Percentiles rank a stretch among this genome's conserved stretches.
phyloP scores from a whole-genome alignment of 2,888 invertebrate species.

The Carcina quercana region DNA sequence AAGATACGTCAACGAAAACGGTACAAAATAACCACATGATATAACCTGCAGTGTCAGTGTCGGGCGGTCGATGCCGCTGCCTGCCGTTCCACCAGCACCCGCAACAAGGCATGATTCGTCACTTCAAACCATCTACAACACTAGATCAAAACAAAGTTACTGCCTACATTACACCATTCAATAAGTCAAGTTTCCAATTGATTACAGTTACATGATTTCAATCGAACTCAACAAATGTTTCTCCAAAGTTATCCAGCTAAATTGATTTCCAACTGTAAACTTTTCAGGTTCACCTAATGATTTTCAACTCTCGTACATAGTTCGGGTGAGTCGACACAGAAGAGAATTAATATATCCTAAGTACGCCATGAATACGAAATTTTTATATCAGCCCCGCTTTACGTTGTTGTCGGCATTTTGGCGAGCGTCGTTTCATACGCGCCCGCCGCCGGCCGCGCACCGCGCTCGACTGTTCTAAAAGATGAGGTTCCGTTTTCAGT shows the following conservation, averaged over 20 bases:
- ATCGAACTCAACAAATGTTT: not conserved
- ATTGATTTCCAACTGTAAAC: no score
- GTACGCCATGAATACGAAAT: slow-evolving; percentile 12
- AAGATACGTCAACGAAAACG: no score
- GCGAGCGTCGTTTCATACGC: slow-evolving; percentile 22
- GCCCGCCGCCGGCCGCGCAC: slow-evolving; percentile 45
- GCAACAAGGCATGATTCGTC: slow-evolving; percentile 61
- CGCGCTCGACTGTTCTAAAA: slow-evolving; percentile 50
- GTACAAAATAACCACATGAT: no score
- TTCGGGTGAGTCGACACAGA: not conserved
- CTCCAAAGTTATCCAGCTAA: no score
- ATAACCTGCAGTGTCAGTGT: slow-evolving; percentile 49
- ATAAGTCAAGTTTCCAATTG: no score
- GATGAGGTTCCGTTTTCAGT: slow-evolving; percentile 42
- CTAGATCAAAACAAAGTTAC: no score
- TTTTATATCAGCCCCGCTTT: slow-evolving; percentile 23
- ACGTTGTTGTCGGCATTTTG: slow-evolving; percentile 25
- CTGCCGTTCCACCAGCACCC: slow-evolving; percentile 70
- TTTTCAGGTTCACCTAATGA: no score
- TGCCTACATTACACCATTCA: no score
- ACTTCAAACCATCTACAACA: no score
- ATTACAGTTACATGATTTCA: no score
- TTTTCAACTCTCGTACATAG: no score
- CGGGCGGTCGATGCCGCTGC: slow-evolving; percentile 65
- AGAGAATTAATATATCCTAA: not conserved